These are phyloP conservation scores for Paramuricea clavata DNA, from an alignment of 92 coral and sea anemone genomes.

Conservation along the genomic window DNA sequence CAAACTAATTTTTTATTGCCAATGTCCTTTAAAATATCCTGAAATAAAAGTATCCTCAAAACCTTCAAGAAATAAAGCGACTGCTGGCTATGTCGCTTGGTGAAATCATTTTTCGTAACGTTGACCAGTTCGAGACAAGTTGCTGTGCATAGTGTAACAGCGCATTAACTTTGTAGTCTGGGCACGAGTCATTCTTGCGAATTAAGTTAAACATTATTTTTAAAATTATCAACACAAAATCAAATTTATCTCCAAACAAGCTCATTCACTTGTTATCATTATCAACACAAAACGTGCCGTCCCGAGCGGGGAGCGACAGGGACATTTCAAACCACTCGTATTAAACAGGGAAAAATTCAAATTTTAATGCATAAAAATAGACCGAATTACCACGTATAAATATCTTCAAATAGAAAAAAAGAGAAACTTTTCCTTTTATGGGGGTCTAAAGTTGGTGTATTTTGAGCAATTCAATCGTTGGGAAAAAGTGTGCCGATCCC, in stretches of 20 bases:
- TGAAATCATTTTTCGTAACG: too few species aligned
- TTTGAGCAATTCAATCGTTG: background rate
- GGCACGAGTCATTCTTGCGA: too few species aligned
- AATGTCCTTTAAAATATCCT: too few species aligned
- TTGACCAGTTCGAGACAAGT: too few species aligned
- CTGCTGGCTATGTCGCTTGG: too few species aligned
- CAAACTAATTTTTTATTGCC: too few species aligned
- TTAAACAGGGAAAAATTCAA: too few species aligned
- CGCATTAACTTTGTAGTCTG: too few species aligned
- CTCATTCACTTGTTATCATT: conserved; percentile 14
- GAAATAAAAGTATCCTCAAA: too few species aligned
- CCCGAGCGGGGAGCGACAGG: background rate
- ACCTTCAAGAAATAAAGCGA: too few species aligned
- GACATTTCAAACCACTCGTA: background rate
- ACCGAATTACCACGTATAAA: background rate
- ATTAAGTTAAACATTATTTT: background rate
- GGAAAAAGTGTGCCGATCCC: background rate
- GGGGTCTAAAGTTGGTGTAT: background rate
- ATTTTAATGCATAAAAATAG: background rate
- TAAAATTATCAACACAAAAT: background rate
- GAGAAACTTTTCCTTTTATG: background rate
- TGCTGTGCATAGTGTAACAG: too few species aligned
- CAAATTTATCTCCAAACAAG: background rate
- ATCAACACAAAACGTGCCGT: background rate
- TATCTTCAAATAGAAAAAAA: background rate